phyloP scores from a whole-genome alignment of 2,797 vertebrate species.

The Hybognathus amarus region DNA sequence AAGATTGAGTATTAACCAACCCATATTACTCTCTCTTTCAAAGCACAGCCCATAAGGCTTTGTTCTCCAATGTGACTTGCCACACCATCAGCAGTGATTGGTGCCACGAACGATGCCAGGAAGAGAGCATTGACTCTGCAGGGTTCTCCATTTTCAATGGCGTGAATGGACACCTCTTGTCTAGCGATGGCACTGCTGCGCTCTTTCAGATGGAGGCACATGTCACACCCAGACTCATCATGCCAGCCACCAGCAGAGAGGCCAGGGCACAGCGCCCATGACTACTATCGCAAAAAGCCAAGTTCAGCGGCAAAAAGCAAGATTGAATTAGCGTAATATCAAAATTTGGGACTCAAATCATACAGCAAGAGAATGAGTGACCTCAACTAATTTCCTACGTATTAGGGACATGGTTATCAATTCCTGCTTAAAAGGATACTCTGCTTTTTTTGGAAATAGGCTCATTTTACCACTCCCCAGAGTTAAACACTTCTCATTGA shows the following conservation, averaged over 20 bases:
- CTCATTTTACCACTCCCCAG: no score
- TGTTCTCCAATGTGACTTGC: conserved; percentile 72
- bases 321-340: not conserved
- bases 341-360: not conserved
- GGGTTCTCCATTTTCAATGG: conserved; percentile 73
- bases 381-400: conserved; percentile 13
- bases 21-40: conserved; percentile 39
- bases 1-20: conserved; percentile 14
- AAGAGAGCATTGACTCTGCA: conserved; percentile 78
- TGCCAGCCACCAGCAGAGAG: conserved; percentile 76
- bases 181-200: conserved; percentile 74
- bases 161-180: conserved; percentile 79
- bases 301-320: conserved; percentile 1
- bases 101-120: conserved; percentile 73
- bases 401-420: conserved; percentile 69
- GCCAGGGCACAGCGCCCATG: conserved; percentile 70
- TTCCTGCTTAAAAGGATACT: no score
- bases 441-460: no score
- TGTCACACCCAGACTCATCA: conserved; percentile 76
- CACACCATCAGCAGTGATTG: conserved; percentile 75
- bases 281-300: conserved; percentile 57
- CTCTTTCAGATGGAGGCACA: conserved; percentile 77
- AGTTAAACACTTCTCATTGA: no score
- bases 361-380: not conserved
- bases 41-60: conserved; percentile 35